A percentile compares a stretch with the other conserved stretches of the same genome.
Evolutionary conservation across 2,797 vertebrate species (phyloP).

Genomic region (Threskiornis aethiopicus): DNA sequence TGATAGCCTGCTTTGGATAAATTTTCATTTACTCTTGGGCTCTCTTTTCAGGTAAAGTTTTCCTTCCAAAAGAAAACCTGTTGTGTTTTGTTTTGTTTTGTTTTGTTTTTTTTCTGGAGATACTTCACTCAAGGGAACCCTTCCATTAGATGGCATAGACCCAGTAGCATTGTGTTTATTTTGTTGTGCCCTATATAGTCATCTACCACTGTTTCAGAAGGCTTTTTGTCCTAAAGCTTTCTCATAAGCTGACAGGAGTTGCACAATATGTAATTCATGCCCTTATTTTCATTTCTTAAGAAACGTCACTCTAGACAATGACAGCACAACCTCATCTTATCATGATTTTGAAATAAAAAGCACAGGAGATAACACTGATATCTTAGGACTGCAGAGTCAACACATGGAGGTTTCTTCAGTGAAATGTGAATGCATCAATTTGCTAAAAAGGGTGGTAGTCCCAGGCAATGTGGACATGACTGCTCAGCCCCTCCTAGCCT

Average conservation of each 20-base stretch:
- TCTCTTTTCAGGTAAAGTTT: not conserved
- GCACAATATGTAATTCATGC: not conserved
- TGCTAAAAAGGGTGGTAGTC: not conserved
- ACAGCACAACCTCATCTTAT: not conserved
- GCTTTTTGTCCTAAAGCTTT: not conserved
- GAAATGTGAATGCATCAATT: not conserved
- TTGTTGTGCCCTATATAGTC: not conserved
- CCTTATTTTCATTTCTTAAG: not conserved
- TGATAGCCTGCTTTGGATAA: not conserved
- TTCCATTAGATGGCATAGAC: not conserved
- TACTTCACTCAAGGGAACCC: not conserved
- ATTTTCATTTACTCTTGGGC: not conserved
- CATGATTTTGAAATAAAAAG: not conserved
- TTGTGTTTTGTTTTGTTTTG: not conserved
- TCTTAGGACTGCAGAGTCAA: not conserved
- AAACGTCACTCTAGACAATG: fast-evolving
- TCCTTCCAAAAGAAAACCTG: not conserved
- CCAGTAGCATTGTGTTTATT: not conserved
- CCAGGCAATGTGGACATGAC: not conserved
- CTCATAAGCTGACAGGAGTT: not conserved
- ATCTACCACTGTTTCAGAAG: not conserved
- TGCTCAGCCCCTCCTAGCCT: not conserved
- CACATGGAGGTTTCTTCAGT: not conserved
- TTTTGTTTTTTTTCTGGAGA: not conserved
- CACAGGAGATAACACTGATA: not conserved